Base-by-base conservation (phyloP, 2,888 invertebrate genomes). In the Hypomecis punctinalis region DNA sequence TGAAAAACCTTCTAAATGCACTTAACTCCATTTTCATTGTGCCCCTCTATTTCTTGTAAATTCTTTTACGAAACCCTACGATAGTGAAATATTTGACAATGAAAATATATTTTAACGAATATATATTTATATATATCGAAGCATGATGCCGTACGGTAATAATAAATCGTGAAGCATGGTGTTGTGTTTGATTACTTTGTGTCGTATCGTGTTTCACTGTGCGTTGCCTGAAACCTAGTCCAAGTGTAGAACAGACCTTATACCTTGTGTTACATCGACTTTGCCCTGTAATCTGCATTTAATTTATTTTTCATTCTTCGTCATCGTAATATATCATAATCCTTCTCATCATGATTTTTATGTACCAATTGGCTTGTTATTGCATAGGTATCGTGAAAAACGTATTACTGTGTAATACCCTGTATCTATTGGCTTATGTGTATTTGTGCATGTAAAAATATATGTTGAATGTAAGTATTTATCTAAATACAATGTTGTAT, bases 211-310 rank as follows among this genome's bases (percentile, higher is more conserved):
- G 76, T 84, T 70, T 77, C 84, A 86, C 81, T 85, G 86, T 87
- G 85, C 88, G 90, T 89, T 88, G 90, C 89, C 86, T 89, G 88
- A 77, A 81, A 80, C 84, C 82, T 88, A 85, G 85, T 85, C 90
- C 90, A 89, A 91, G 91, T 88, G 88, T 93, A 91, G 91, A 91
- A 76, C 81, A 81, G 81, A 82, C 81, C 79, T 71, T 66, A 55
- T 62, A 48, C 48, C 47, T 63, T 76, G 66, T 68, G 70, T 68
- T 66, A 63, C 64, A 62, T 68, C 73, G 48, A 72, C 64, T 72
- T 72, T 73, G 56, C 35, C 49, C 40, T 53, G 36, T 35, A 23
- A 23, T 52, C 40, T 61, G 46, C 60, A 60, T 36, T 47, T 49
- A 36, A 23, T 51, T 61, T 48, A 5, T 49, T 65, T 68, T 62